Evolutionary conservation across 2,113 vertebrate genomes (phyloP), one percentile per base, ranked within the genome.

Genomic region (Zosterops pallidus): DNA sequence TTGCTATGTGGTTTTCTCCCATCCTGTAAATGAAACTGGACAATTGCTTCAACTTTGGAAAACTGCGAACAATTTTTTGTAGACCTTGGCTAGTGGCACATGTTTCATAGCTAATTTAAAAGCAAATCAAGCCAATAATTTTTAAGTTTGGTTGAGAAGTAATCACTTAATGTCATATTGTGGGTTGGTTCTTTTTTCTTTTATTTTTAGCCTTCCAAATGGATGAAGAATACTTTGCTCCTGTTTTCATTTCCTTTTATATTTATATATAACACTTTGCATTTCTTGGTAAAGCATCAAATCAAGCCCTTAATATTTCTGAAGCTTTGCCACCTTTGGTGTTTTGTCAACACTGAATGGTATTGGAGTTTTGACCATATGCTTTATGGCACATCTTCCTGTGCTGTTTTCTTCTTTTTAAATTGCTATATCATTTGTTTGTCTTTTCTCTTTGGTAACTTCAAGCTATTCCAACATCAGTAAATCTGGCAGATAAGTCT

Each of bases 1-100:
- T 31, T 75, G 46, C 67, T 92, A 6, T 79, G 83, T 65, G 70
- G n/a, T 94, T 95, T 96, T 91, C 68, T 95, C 33, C 47, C 42
- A 37, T 93, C 42, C 80, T 82, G 35, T 86, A 90, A 57, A 62
- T 49, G 65, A 91, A 94, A 39, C 47, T 91, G 82, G 70, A 69
- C 70, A 95, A 56, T 79, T 90, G 49, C 57, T 96, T 86, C 44
- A 77, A 37, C 57, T 75, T n/a, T 62, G 82, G 83, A 90, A 80
- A 71, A 74, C 53, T 79, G 56, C 0, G 0, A 69, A 67, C 16
- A 56, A 39, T 62, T 80, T 69, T 37, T 69, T 95, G 49, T 86
- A 86, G 77, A 57, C 67, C 29, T 86, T 76, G 76, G 41, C 60
- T 90, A 35, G 44, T 2, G 3, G 47, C 50, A 72, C 41, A 59